A percentile compares a stretch with the other conserved stretches of the same genome.
Conservation (phyloP, 1,140 invertebrate genomes). For the Drosophila gunungcola region DNA sequence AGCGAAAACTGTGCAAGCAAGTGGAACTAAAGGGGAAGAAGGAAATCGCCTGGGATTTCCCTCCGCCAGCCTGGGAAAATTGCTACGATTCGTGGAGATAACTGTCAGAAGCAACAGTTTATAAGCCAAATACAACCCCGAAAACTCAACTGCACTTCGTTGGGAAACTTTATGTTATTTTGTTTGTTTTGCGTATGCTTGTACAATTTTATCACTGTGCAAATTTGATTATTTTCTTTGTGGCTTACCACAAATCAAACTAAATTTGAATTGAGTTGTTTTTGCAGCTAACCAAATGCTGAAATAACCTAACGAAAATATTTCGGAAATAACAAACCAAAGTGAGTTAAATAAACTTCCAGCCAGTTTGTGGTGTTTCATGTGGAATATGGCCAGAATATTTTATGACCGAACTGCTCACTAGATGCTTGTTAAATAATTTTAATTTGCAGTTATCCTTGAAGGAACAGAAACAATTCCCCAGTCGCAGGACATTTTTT, state of each 20-base stretch:
- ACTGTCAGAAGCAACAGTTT: conserved; percentile 68
- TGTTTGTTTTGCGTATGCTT: conserved; percentile 9
- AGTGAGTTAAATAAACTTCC: not conserved
- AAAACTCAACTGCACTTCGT: conserved; percentile 17
- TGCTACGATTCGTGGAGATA: conserved; percentile 48
- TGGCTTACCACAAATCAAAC: conserved; percentile 28
- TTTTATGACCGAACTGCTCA: not conserved
- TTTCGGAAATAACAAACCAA: conserved; percentile 20
- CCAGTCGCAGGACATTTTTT: conserved; percentile 13
- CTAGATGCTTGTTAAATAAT: not conserved
- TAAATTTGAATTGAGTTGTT: conserved; percentile 10
- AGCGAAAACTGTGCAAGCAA: conserved; percentile 30
- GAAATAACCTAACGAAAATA: not conserved
- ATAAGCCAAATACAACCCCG: conserved; percentile 42
- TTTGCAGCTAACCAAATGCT: not conserved
- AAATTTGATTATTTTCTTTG: conserved; percentile 16
- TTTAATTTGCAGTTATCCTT: not conserved
- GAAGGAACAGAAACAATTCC: not conserved
- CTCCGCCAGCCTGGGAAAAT: conserved; percentile 45
- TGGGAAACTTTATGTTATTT: conserved; percentile 12
- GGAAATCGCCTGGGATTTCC: conserved; percentile 48
- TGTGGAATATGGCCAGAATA: not conserved
- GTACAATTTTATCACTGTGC: conserved; percentile 19
- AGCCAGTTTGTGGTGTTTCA: conserved; percentile 12
- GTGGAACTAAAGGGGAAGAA: conserved; percentile 25